Evolutionary conservation across 2,888 invertebrate genomes (phyloP).

Genomic region (Chaetogeoica ovagalla): DNA sequence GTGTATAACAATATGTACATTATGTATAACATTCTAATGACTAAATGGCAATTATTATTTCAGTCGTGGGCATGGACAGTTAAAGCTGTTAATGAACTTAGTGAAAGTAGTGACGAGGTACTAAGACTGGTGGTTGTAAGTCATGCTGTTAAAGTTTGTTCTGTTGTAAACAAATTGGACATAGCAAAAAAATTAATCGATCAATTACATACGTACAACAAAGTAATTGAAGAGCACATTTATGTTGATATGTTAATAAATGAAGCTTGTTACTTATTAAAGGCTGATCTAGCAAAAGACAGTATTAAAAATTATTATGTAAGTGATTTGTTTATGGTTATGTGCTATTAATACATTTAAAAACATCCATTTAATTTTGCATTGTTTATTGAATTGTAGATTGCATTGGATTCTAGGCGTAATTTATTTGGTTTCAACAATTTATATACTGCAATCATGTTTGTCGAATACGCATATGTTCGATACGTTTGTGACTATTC

Average conservation of each 20-base stretch:
- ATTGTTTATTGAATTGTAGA: slow-evolving; percentile 18
- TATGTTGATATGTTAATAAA: slow-evolving; percentile 36
- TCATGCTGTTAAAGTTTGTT: slow-evolving; percentile 32
- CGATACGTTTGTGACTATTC: slow-evolving; percentile 91
- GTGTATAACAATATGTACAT: background rate
- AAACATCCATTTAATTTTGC: background rate
- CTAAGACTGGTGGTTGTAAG: slow-evolving; percentile 21
- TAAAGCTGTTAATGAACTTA: slow-evolving; percentile 43
- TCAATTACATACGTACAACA: slow-evolving; percentile 31
- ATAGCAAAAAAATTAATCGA: slow-evolving; percentile 37
- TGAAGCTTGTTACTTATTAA: slow-evolving; percentile 36
- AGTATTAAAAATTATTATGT: slow-evolving; percentile 36
- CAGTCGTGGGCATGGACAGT: slow-evolving; percentile 41
- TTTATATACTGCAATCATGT: slow-evolving; percentile 84
- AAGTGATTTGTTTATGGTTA: background rate
- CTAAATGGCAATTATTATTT: background rate
- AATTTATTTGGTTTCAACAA: slow-evolving; percentile 61
- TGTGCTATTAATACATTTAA: too few relatives aligned
- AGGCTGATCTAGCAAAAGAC: slow-evolving; percentile 41
- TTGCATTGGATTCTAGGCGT: slow-evolving; percentile 36
- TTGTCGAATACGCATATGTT: slow-evolving; percentile 91
- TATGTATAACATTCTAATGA: background rate
- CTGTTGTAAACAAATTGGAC: slow-evolving; percentile 28
- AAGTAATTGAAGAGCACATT: slow-evolving; percentile 32
- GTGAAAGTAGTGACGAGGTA: slow-evolving; percentile 12